Evolutionary conservation across 2,888 invertebrate genomes (phyloP).

Genomic region (Isoperla grammatica): DNA sequence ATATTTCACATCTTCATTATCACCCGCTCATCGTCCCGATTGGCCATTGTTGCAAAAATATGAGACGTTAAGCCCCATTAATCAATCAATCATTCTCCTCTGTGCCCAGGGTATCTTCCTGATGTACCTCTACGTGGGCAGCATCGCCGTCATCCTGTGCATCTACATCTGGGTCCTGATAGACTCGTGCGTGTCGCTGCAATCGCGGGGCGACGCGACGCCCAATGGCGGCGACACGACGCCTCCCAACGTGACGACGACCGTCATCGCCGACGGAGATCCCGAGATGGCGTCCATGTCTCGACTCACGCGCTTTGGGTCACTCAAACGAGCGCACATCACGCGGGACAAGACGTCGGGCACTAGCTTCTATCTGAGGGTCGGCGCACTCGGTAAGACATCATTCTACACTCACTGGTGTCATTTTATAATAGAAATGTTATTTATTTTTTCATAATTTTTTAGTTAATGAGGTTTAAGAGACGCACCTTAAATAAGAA

Average conservation of each 20-base stretch:
- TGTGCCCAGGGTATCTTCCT: constrained; percentile 46
- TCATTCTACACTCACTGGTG: too few relatives aligned
- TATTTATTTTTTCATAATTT: too few relatives aligned
- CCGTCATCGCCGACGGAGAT: constrained; percentile 38
- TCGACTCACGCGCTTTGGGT: constrained; percentile 45
- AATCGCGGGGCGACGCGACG: constrained; percentile 28
- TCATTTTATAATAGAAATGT: too few relatives aligned
- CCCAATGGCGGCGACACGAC: constrained; percentile 25
- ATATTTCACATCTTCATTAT: too few relatives aligned
- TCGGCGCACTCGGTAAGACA: constrained; percentile 48
- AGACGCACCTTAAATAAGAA: too few relatives aligned
- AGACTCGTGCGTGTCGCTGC: constrained; percentile 47
- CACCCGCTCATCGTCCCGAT: too few relatives aligned
- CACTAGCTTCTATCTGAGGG: constrained; percentile 50
- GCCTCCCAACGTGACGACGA: constrained; percentile 34
- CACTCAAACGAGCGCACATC: constrained; percentile 50
- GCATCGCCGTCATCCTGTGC: constrained; percentile 49
- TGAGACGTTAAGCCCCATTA: too few relatives aligned
- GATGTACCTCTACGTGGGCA: constrained; percentile 51
- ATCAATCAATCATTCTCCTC: constrained; percentile 1
- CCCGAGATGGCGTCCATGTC: constrained; percentile 45
- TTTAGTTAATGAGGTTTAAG: too few relatives aligned
- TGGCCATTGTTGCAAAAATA: too few relatives aligned
- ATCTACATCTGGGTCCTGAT: constrained; percentile 51
- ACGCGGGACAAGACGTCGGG: constrained; percentile 46